Conservation (phyloP, 1,140 invertebrate species). For the Parapsyche elsis region DNA sequence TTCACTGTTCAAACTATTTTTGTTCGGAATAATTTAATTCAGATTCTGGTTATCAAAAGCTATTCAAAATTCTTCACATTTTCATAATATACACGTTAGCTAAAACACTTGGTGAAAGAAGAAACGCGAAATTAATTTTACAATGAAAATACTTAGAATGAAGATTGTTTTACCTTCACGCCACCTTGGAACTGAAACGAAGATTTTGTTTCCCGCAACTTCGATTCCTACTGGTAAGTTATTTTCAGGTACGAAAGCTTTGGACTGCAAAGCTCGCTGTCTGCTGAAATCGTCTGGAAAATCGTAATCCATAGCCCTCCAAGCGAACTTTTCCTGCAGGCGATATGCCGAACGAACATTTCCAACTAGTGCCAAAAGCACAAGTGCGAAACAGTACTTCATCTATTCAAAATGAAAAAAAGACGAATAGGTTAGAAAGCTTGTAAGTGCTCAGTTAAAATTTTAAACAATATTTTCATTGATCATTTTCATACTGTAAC, state of each 20-base stretch:
- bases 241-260: conserved; percentile 77
- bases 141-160: neutral
- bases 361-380: conserved; percentile 58
- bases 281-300: conserved; percentile 72
- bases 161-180: conserved; percentile 66
- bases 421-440: too few species aligned
- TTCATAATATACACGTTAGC: too few species aligned
- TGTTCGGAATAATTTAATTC: too few species aligned
- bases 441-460: too few species aligned
- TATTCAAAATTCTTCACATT: too few species aligned
- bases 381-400: conserved; percentile 3
- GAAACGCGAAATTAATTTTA: neutral
- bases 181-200: conserved; percentile 83
- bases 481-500: too few species aligned
- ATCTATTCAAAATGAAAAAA: conserved; percentile 12
- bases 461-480: too few species aligned
- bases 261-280: conserved; percentile 72
- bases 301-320: conserved; percentile 80
- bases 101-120: too few species aligned
- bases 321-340: conserved; percentile 76
- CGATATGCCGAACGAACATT: conserved; percentile 66
- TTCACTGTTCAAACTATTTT: too few species aligned
- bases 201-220: conserved; percentile 80
- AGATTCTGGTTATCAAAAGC: too few species aligned
- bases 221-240: conserved; percentile 83